Percentiles rank a stretch among this genome's conserved stretches.
Conservation (phyloP, 2,888 invertebrate genomes). For the Eristalis tenax region DNA sequence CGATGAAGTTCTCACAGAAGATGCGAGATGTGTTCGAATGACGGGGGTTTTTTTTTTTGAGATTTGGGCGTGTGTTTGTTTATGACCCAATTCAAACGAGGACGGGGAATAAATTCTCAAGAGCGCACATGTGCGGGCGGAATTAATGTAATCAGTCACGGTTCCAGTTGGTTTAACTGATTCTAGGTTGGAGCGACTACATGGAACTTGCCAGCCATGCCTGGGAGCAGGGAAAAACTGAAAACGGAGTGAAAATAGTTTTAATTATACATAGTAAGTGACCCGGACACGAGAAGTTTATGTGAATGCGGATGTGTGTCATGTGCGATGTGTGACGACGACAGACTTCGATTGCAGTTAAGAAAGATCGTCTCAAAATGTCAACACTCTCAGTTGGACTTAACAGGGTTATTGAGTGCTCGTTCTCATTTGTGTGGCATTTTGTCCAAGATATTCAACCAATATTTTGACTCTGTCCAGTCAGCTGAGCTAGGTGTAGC, state of each 20-base stretch:
- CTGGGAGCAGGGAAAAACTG: not conserved
- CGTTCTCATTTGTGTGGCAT: too few species aligned
- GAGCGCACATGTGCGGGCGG: constrained; percentile 36
- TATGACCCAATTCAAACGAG: not conserved
- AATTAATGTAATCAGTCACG: constrained; percentile 60
- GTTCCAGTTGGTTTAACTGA: constrained; percentile 48
- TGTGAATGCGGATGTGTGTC: too few species aligned
- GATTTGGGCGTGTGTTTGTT: not conserved
- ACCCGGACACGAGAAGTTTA: not conserved
- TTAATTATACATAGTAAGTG: not conserved
- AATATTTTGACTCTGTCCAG: too few species aligned
- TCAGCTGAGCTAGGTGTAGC: too few species aligned
- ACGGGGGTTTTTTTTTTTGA: not conserved
- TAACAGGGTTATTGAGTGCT: too few species aligned
- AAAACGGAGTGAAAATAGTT: not conserved
- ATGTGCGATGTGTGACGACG: too few species aligned
- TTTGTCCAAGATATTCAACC: too few species aligned
- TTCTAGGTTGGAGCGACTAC: constrained; percentile 4
- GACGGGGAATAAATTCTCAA: constrained; percentile 16
- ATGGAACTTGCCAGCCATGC: not conserved
- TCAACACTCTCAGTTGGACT: too few species aligned
- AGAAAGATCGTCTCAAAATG: too few species aligned
- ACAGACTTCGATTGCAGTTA: too few species aligned
- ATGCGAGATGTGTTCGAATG: not conserved
- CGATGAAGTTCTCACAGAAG: constrained; percentile 20